Evolutionary conservation across 1,140 invertebrate genomes (phyloP), one percentile per base, ranked within the genome.

Genomic region (Ooceraea biroi): DNA sequence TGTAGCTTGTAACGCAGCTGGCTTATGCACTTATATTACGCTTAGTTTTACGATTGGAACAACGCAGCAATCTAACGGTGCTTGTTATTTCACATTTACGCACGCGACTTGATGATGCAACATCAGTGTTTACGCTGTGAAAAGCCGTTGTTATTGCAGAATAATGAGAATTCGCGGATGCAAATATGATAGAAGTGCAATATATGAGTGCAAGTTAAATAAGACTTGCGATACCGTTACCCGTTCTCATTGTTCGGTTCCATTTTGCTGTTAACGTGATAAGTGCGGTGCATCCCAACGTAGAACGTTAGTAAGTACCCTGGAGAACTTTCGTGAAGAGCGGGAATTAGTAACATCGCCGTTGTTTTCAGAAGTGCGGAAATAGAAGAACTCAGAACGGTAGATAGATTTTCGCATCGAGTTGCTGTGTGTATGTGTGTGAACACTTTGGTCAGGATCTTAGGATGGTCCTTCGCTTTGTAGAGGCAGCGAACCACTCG

Each of bases 61-160:
- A 17, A 66, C 61, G 14, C 11, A 30, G 25, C 48, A n/a, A 78
- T 80, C 41, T 57, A 69, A 55, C 30, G 3, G 2, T 57, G 52
- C 57, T 78, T 78, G 17, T 19, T 27, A 71, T 80, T 25, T n/a
- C 5, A 52, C 30, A 77, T 77, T 80, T n/a, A 46, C 30, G 27
- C 52, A 57, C 50, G 69, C 50, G 12, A 68, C 66, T 55, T 30
- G 30, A 80, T 25, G 50, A n/a, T n/a, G n/a, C 12, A 57, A 71
- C 22, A 57, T 80, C 25, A 30, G 76, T 80, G 65, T 80, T 80
- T 80, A 57, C 8, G 22, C 57, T 78, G 65, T 48, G 69, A 78
- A 78, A 78, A 78, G 76, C 76, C 17, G 12, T 69, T 55, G 63
- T 69, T 78, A 78, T 78, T 69, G 63, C 50, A 78, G 76, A 55